Evolutionary conservation across 2,113 vertebrate species (phyloP).

Genomic region (Tenebrosternarchus preto): DNA sequence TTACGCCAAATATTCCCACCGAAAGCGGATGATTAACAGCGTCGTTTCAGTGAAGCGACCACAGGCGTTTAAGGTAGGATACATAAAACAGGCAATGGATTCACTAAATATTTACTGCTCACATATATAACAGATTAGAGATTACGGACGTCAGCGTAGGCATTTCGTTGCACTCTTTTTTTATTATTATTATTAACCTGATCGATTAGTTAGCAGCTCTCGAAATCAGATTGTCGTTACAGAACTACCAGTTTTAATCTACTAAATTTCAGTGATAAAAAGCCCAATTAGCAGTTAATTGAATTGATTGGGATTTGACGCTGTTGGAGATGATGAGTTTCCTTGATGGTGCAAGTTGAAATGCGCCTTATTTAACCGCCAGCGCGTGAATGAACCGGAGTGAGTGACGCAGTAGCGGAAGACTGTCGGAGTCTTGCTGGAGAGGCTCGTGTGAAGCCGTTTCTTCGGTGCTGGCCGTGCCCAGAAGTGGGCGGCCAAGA

Average conservation of each 20-base stretch:
- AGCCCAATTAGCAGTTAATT: not conserved
- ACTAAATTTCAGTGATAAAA: not conserved
- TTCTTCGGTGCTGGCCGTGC: not conserved
- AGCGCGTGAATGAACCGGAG: slow-evolving; percentile 62
- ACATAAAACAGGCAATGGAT: not conserved
- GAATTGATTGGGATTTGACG: slow-evolving; percentile 16
- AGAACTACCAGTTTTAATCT: not conserved
- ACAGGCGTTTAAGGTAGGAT: too few species aligned
- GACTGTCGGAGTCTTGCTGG: slow-evolving; percentile 49
- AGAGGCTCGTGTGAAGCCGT: not conserved
- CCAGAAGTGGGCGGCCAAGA: slow-evolving; percentile 11
- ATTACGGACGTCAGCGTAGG: not conserved
- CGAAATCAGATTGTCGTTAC: not conserved
- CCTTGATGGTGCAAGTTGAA: slow-evolving; percentile 21
- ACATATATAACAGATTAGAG: not conserved
- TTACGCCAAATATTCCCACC: not conserved
- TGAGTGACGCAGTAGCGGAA: slow-evolving; percentile 56
- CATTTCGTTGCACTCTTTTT: not conserved
- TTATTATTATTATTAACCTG: slow-evolving; percentile 4
- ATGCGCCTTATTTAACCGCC: slow-evolving; percentile 2
- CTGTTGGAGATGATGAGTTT: slow-evolving; percentile 8
- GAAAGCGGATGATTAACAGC: not conserved
- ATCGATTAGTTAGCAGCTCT: slow-evolving; percentile 21
- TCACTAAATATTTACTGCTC: not conserved
- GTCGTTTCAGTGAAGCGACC: not conserved